These are phyloP conservation scores for Pangasius sanitwongsei DNA, from an alignment of 2,797 vertebrate species.

Conservation along the genomic window DNA sequence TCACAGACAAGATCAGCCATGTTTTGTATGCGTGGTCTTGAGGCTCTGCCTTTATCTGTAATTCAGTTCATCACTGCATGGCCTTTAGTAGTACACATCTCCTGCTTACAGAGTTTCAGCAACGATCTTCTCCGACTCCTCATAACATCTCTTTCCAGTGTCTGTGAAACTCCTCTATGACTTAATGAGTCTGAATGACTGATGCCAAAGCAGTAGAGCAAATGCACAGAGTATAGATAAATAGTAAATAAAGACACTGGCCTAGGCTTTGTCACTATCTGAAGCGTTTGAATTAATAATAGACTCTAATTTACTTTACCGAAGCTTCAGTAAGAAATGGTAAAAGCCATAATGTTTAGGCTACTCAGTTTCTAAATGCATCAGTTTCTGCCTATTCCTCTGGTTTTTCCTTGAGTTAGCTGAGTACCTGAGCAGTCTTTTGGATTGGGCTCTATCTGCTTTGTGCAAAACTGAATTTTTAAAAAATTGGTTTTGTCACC, in stretches of 20 bases:
- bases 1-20: slow-evolving; percentile 5
- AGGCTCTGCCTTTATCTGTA: not conserved
- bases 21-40: not conserved
- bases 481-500: not conserved
- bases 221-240: not conserved
- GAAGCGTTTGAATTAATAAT: not conserved
- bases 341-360: not conserved
- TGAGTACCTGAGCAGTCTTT: not conserved
- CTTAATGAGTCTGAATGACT: not conserved
- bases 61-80: not conserved
- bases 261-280: not conserved
- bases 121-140: not conserved
- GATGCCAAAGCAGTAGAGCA: not conserved
- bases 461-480: not conserved
- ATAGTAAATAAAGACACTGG: too few relatives aligned
- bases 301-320: not conserved
- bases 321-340: not conserved
- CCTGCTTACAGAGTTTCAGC: not conserved
- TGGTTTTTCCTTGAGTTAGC: not conserved
- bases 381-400: not conserved
- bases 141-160: not conserved
- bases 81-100: not conserved
- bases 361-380: not conserved
- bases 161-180: not conserved
- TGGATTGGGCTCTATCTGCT: not conserved